Evolutionary conservation across 2,888 invertebrate species (phyloP).

Genomic region (Masnerella sp.): DNA sequence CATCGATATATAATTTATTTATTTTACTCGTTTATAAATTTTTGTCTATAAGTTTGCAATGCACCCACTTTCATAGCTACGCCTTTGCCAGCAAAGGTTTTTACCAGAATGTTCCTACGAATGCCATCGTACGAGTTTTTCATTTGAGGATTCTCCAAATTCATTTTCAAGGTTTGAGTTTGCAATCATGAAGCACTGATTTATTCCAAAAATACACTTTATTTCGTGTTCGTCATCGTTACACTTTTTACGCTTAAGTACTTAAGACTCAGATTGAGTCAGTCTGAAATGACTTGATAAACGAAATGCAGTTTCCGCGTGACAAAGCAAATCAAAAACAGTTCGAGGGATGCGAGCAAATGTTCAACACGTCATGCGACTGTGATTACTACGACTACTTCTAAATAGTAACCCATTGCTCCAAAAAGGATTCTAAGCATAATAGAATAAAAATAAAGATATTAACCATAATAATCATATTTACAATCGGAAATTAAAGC

Average conservation of each 20-base stretch:
- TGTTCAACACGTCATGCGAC: conserved; percentile 45
- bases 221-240: not conserved
- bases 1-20: too few species aligned
- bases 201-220: conserved; percentile 6
- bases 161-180: not conserved
- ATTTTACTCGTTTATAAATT: not conserved
- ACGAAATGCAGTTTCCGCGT: conserved; percentile 37
- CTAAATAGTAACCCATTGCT: conserved; percentile 29
- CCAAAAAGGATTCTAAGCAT: conserved; percentile 23
- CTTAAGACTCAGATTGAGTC: conserved; percentile 16
- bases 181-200: not conserved
- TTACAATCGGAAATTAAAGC: not conserved
- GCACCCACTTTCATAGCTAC: too few species aligned
- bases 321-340: conserved; percentile 39
- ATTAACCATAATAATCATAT: not conserved
- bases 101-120: conserved; percentile 1
- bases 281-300: conserved; percentile 23
- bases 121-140: conserved; percentile 44
- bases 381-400: conserved; percentile 40
- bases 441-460: not conserved
- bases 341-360: conserved; percentile 44
- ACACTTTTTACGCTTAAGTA: not conserved
- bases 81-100: not conserved
- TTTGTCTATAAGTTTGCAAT: conserved; percentile 1
- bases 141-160: conserved; percentile 5